Conservation (phyloP, 2,113 vertebrate species). For the Microtus ochrogaster region DNA sequence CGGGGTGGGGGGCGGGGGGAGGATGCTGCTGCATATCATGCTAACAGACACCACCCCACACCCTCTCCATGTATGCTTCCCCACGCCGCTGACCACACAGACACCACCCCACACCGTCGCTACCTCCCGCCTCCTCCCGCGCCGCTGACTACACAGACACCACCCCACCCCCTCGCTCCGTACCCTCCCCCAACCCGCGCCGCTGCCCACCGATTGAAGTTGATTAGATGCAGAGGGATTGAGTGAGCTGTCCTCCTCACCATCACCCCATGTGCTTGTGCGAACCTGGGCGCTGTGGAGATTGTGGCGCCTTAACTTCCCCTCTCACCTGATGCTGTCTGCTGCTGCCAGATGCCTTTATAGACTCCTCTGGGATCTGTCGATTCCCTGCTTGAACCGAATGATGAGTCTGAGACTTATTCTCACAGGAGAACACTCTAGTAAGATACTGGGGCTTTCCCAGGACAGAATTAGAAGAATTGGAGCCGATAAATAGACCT, state of each 20-base stretch:
- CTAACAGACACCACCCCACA: background rate
- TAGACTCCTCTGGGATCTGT: background rate
- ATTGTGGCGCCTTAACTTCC: background rate
- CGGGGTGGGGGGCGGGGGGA: background rate
- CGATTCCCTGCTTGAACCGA: background rate
- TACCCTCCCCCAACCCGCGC: no score
- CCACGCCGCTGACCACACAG: no score
- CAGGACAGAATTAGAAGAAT: background rate
- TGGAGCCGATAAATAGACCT: background rate
- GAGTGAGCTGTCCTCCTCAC: background rate
- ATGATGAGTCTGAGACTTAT: background rate
- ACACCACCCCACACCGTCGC: no score
- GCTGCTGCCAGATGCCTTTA: background rate
- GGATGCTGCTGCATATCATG: no score
- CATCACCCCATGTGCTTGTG: background rate
- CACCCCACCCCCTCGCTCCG: no score
- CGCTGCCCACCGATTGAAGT: background rate
- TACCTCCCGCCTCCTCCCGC: no score
- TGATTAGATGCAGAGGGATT: background rate
- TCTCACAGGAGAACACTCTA: background rate
- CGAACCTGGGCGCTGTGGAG: background rate
- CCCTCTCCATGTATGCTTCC: accelerated
- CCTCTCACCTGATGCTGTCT: background rate
- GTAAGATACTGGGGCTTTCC: background rate
- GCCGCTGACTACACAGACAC: no score